These are phyloP conservation scores for Leucoma salicis DNA, from an alignment of 2,888 invertebrate genomes.

Conservation along the genomic window DNA sequence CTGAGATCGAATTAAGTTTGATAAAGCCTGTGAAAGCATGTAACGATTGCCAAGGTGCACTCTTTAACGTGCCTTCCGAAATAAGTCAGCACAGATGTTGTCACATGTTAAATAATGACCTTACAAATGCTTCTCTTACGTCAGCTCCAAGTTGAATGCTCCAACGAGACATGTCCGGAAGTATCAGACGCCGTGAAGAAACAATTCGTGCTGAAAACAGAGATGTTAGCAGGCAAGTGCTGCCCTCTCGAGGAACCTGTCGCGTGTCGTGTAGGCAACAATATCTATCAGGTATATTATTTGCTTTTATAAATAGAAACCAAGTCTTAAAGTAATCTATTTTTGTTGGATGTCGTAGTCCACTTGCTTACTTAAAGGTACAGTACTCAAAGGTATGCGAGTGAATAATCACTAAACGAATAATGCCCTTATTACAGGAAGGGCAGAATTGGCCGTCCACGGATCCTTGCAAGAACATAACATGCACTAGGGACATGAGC, in stretches of 20 bases:
- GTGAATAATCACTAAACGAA: not conserved
- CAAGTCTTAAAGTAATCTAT: no score
- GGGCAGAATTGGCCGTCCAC: constrained; percentile 76
- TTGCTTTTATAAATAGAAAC: no score
- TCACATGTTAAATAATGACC: no score
- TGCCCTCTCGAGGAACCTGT: constrained; percentile 77
- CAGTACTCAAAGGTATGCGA: no score
- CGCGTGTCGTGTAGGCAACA: constrained; percentile 79
- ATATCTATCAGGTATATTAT: constrained; percentile 48
- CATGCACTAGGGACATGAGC: constrained; percentile 65
- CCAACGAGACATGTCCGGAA: constrained; percentile 75
- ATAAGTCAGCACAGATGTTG: no score
- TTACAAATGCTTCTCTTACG: no score
- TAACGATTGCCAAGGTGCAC: no score
- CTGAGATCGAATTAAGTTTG: no score
- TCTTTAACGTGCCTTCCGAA: no score
- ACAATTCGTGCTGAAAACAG: constrained; percentile 78
- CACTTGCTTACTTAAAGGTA: no score
- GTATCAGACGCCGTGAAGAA: constrained; percentile 59
- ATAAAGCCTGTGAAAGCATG: no score
- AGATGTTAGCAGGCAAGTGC: constrained; percentile 75
- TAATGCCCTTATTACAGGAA: constrained; percentile 45
- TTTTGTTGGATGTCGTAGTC: no score
- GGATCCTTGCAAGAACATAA: constrained; percentile 78
- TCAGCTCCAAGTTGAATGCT: constrained; percentile 81